phyloP scores from a whole-genome alignment of 1,140 invertebrate genomes.

The Euglossa dilemma region DNA sequence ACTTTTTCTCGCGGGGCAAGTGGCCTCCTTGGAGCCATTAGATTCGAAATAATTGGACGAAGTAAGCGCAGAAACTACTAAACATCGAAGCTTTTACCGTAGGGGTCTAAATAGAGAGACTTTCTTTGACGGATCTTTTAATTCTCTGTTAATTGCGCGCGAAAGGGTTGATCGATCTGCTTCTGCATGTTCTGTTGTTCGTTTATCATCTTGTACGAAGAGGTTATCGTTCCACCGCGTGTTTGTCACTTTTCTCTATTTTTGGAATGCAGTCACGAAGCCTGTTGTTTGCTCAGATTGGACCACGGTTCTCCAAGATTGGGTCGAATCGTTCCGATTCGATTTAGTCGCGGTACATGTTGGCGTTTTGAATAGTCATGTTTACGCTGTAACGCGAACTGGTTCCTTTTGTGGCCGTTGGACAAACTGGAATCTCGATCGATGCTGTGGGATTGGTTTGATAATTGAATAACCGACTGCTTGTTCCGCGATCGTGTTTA shows the following conservation, averaged over 20 bases:
- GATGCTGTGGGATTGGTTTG: background rate
- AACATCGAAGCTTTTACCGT: too few species aligned
- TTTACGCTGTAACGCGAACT: background rate
- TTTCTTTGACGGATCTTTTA: too few species aligned
- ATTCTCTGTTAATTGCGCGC: background rate
- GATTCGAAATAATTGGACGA: background rate
- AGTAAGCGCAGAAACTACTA: too few species aligned
- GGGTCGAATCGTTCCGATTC: background rate
- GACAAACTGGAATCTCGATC: background rate
- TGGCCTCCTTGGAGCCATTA: background rate
- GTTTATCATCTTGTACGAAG: background rate
- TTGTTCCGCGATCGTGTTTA: too few species aligned
- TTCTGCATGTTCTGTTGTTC: conserved; percentile 4
- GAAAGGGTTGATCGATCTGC: background rate
- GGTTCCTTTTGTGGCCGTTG: background rate
- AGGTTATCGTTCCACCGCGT: background rate
- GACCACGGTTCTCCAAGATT: conserved; percentile 2
- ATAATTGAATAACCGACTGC: background rate
- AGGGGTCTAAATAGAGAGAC: too few species aligned
- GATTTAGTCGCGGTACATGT: too few species aligned
- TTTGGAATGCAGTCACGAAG: background rate
- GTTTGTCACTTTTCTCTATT: background rate
- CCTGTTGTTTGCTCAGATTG: background rate
- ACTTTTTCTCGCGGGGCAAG: background rate
- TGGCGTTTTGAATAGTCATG: background rate